phyloP scores from a whole-genome alignment of 2,113 vertebrate species.

The Parus major region DNA sequence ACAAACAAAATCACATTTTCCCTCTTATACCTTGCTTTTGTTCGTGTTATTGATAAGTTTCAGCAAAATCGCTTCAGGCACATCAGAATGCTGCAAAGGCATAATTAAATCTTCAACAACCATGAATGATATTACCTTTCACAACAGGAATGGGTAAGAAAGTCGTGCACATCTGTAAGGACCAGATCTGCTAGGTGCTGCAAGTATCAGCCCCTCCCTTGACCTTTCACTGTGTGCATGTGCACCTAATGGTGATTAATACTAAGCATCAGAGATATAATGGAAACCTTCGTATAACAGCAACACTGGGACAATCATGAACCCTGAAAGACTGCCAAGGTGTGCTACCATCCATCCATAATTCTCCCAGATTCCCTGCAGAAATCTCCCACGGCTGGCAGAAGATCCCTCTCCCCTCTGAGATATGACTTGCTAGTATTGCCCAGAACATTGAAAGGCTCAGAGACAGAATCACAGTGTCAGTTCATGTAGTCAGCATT shows the following conservation, averaged over 20 bases:
- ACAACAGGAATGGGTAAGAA: not conserved
- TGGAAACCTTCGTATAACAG: not conserved
- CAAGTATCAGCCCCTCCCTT: not conserved
- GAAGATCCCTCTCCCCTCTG: not conserved
- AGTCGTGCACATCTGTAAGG: not conserved
- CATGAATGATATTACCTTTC: not conserved
- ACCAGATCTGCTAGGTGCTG: not conserved
- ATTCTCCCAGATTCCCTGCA: not conserved
- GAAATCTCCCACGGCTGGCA: not conserved
- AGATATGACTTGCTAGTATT: not conserved
- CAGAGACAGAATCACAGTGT: not conserved
- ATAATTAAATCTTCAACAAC: not conserved
- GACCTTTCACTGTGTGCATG: not conserved
- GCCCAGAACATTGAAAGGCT: not conserved
- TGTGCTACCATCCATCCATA: not conserved
- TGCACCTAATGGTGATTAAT: not conserved
- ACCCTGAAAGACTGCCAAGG: not conserved
- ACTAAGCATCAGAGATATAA: not conserved
- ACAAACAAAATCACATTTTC: not conserved
- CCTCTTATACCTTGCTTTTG: not conserved
- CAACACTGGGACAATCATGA: not conserved
- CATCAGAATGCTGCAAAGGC: not conserved
- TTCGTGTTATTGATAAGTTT: not conserved
- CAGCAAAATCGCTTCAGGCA: slow-evolving; percentile 21
- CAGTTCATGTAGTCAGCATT: not conserved